Evolutionary conservation across 2,113 vertebrate genomes (phyloP), one percentile per base, ranked within the genome.

Genomic region (Lynx canadensis): DNA sequence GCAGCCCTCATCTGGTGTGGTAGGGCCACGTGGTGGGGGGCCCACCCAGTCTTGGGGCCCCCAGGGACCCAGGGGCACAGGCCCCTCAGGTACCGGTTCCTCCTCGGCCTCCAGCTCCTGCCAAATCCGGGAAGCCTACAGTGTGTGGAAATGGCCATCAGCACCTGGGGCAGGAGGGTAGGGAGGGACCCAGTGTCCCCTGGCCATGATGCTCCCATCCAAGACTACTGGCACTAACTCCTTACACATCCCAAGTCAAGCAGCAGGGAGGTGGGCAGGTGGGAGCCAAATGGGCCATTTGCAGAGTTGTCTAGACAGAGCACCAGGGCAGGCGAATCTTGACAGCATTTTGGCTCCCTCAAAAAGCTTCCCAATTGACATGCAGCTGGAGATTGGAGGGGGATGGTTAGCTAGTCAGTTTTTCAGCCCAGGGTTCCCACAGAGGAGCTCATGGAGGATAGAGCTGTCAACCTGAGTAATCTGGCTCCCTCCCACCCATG

Each of bases 51-150:
- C 97, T 98, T 98, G 98, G 92, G 98, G 97, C 97, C 98, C 97
- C 87, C 97, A 98, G 94, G 98, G 71, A 95, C 98, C 91, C 93
- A 98, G 65, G 94, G 96, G 98, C 95, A 97, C 99, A 98, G 97
- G 98, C 98, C 96, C 97, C 97, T 97, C 98, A 68, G 89, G 98
- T 85, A 94, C 94, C 27, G 86, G 95, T 98, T 98, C 99, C 98
- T 99, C 99, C 98, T 99, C 99, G 97, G 99, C 99, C 99, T 99
- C 99, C 99, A 99, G 99, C 99, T 99, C 99, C 99, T 99, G 99
- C 99, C 99, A 99, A 99, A 99, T 99, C 99, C 99, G 99, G 99
- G 99, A 99, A 99, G 99, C 99, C 99, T 99, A 99, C 98, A 99
- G 99, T 99, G 99, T 99, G 99, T 95, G 99, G 99, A 99, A 99